Percentiles rank a stretch among this genome's conserved stretches.
Evolutionary conservation across 2,113 vertebrate genomes (phyloP).

Genomic region (Prochilodus magdalenae): DNA sequence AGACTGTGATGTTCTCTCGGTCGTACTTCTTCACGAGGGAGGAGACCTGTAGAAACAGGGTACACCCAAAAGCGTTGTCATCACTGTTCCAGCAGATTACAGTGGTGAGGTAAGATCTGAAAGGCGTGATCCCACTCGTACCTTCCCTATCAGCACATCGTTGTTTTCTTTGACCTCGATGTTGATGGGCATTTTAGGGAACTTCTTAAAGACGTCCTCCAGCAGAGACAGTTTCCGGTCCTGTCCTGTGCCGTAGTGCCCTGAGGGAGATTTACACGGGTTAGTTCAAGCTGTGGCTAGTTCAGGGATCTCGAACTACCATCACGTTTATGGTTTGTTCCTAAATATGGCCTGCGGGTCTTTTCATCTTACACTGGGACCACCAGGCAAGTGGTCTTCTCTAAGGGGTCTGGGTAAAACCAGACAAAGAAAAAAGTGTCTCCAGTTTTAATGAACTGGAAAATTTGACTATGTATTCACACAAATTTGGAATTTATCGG

Average conservation of each 20-base stretch:
- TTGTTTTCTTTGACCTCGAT: conserved; percentile 85
- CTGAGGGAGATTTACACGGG: conserved; percentile 62
- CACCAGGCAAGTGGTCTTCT: too few species aligned
- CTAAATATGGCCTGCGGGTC: too few species aligned
- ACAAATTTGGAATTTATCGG: too few species aligned
- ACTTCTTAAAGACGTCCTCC: conserved; percentile 83
- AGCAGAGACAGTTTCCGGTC: conserved; percentile 81
- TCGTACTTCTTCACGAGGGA: conserved; percentile 73
- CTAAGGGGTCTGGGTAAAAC: too few species aligned
- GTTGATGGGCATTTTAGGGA: conserved; percentile 76
- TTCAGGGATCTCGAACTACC: too few species aligned
- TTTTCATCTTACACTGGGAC: too few species aligned
- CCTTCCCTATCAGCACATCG: conserved; percentile 79
- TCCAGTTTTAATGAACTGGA: too few species aligned
- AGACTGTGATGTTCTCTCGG: conserved; percentile 82
- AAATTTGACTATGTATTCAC: too few species aligned
- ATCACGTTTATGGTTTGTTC: too few species aligned
- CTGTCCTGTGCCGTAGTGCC: conserved; percentile 74
- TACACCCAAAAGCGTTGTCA: not conserved
- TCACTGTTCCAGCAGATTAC: too few species aligned
- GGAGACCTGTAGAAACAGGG: conserved; percentile 72
- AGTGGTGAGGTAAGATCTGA: not conserved
- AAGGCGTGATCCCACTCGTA: conserved; percentile 40
- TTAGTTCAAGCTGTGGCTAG: too few species aligned
- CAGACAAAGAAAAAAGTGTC: too few species aligned